Percentiles rank a stretch among this genome's conserved stretches.
Conservation (phyloP, 1,140 invertebrate genomes). For the Drosophila pruinosa region DNA sequence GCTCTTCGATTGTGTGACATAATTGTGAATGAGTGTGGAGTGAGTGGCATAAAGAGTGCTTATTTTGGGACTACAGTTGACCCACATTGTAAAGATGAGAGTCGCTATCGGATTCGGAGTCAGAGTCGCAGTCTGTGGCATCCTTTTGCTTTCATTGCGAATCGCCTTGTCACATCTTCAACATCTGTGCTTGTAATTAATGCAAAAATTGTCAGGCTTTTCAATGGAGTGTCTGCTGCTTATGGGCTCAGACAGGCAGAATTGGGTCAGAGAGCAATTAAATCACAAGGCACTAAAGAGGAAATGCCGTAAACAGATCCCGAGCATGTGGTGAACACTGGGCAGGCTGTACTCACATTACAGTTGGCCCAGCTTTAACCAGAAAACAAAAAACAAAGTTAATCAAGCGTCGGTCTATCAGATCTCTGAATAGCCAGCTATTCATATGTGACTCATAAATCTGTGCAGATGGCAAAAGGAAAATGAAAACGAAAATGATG, state of each 20-base stretch:
- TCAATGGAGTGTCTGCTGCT: neutral
- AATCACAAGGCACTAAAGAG: slow-evolving; percentile 23
- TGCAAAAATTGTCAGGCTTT: slow-evolving; percentile 36
- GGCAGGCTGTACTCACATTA: neutral
- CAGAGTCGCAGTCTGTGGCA: neutral
- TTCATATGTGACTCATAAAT: slow-evolving; percentile 46
- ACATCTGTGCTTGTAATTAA: slow-evolving; percentile 37
- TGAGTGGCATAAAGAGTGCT: neutral
- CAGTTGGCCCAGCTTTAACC: neutral
- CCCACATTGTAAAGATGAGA: slow-evolving; percentile 7
- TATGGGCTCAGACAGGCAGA: slow-evolving; percentile 13
- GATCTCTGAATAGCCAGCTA: slow-evolving; percentile 24
- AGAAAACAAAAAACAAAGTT: slow-evolving; percentile 7
- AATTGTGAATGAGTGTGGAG: slow-evolving; percentile 6
- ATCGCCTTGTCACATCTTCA: slow-evolving; percentile 24
- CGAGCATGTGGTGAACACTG: slow-evolving; percentile 48
- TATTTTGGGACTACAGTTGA: slow-evolving; percentile 1
- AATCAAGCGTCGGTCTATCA: slow-evolving; percentile 43
- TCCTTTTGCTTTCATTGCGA: slow-evolving; percentile 15
- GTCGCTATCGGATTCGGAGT: neutral
- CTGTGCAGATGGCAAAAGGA: slow-evolving; percentile 6
- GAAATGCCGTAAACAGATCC: slow-evolving; percentile 43
- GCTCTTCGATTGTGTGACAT: slow-evolving; percentile 10
- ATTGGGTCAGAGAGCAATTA: slow-evolving; percentile 54
- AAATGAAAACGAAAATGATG: neutral